These are phyloP conservation scores for Podilymbus podiceps DNA, from an alignment of 2,113 vertebrate species.

Conservation along the genomic window DNA sequence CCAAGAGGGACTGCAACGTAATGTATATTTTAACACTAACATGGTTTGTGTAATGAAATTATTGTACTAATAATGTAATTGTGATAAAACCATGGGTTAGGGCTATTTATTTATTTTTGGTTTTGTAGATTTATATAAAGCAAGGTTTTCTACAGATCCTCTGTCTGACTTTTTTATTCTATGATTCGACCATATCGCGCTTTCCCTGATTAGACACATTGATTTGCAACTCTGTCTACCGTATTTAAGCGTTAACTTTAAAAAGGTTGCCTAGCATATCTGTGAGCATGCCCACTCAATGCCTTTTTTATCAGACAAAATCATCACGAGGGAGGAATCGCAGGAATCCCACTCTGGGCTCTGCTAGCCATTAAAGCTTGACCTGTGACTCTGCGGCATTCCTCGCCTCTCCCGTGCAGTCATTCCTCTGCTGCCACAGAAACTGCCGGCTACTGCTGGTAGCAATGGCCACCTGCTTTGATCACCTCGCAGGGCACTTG, in stretches of 20 bases:
- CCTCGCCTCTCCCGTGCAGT: neutral
- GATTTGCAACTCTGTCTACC: neutral
- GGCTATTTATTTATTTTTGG: neutral
- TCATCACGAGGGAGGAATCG: neutral
- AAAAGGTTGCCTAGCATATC: neutral
- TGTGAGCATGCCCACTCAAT: neutral
- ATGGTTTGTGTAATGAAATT: neutral
- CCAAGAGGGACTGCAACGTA: neutral
- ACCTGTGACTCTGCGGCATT: slow-evolving; percentile 44
- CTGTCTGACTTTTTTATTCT: neutral
- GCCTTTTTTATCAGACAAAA: neutral
- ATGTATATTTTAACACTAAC: neutral
- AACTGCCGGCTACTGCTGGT: neutral
- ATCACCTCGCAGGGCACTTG: neutral
- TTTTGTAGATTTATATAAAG: neutral
- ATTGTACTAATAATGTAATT: neutral
- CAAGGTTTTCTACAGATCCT: neutral
- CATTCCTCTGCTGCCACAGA: slow-evolving; percentile 6
- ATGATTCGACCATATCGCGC: neutral
- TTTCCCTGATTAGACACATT: neutral
- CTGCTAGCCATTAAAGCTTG: neutral
- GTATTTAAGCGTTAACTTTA: neutral
- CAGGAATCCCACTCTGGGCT: slow-evolving; percentile 23
- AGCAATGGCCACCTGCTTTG: neutral
- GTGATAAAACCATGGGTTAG: neutral